Evolutionary conservation across 2,113 vertebrate species (phyloP), one percentile per base, ranked within the genome.

Genomic region (Ascaphus truei): DNA sequence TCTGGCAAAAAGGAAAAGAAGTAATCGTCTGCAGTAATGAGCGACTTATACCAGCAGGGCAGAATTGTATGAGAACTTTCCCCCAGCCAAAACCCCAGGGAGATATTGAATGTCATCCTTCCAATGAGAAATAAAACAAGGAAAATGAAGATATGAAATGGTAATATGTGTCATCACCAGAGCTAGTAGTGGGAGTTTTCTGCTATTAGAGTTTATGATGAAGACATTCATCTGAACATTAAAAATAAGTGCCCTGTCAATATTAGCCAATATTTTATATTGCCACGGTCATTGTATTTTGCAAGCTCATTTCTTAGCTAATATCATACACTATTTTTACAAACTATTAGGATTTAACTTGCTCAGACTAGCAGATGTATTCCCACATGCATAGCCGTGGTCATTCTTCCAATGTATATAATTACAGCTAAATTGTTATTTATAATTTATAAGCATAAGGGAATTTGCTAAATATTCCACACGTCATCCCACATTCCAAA

Each of bases 1-100:
- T 94, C 95, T 0, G 94, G 94, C 72, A 99, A 99, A 88, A 99
- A 99, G 77, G 96, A 99, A 77, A 99, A 99, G 88, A 99, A 99
- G 84, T 98, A 96, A 68, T n/a, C 48, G 5, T 26, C 37, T 53
- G 13, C 73, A 45, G 20, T n/a, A 18, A 45, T 2, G 3, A 20
- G 8, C 62, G 65, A 84, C 76, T 77, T 80, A 60, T 72, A 85
- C 69, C 82, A 65, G 76, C 71, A 77, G 83, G 81, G 82, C 86
- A 78, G 75, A 77, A 61, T 43, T 80, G 77, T 48, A 73, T 78
- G 80, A 85, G 77, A 80, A 76, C 78, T 77, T 76, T 79, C 76
- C 62, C 47, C 45, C 30, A 20, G 23, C 11, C 5, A 59, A 64
- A 59, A 66, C 36, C 65, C 77, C 79, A 78, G 79, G 76, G 43